Evolutionary conservation across 2,888 invertebrate genomes (phyloP), one percentile per base, ranked within the genome.

Genomic region (Helicoverpa assulta): DNA sequence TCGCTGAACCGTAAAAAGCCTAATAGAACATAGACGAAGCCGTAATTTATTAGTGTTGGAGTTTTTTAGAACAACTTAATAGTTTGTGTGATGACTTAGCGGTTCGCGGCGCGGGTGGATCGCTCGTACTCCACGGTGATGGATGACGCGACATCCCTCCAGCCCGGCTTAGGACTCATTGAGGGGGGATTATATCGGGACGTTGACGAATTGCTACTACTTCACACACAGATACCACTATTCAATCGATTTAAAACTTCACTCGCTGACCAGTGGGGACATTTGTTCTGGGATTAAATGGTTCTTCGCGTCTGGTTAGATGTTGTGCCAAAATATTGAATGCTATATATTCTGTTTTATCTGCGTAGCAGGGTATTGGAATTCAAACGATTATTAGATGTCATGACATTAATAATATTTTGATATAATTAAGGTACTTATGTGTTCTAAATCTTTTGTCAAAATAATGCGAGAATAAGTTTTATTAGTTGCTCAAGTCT

Each of bases 171-270:
- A 93, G 89, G 89, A 90, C 92, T 93, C 94, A 94, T 93, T 93
- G 93, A 93, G 91, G 91, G 89, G 88, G 94, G 94, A 94, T 95
- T 95, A 95, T 92, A 91, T 89, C 87, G 88, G 86, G 94, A 94
- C 95, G 91, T 94, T 94, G 94, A 95, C 93, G 93, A 91, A 95
- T 95, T 91, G 92, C 92, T 86, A 87, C 86, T 87, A 89, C 91
- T 91, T 88, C 86, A 89, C 91, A 90, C 88, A 90, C 88, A 92
- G 92, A 92, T 93, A 93, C 78, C 84, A 90, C 91, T 90, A 90
- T 93, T 91, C 90, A 92, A 93, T 93, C 91, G 92, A 91, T 94
- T 94, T 94, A 93, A 94, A 94, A 94, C 91, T 88, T 86, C 80
- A 73, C 73, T 83, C 85, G 75, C 77, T 87, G 89, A 81, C 86